Base-by-base conservation (phyloP, 2,113 vertebrate species). In the Drymodes brunneopygia region DNA sequence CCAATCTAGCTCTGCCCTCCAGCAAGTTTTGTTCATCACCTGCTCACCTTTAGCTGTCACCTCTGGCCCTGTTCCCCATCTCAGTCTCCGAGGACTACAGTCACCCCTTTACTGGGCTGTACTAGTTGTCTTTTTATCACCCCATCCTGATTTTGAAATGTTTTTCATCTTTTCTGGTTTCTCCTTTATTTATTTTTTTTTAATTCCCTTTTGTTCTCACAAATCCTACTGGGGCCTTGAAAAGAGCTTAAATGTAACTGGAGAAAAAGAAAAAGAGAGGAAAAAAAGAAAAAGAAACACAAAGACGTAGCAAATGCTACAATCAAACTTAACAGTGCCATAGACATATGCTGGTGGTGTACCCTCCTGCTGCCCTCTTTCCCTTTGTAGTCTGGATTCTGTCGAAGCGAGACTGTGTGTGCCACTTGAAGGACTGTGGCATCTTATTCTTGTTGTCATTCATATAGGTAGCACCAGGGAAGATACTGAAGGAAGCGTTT, bases 311-410 rank as follows among this genome's bases (percentile, higher is more conserved):
- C 53, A 81, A 91, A 84, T 53, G 56, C 93, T 38, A 38, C 38
- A 38, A 92, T 80, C 78, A 90, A 62, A 87, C 66, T 75, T 81
- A 81, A 61, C 50, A 51, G 79, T 66, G 78, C 29, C 67, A 36
- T 1, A 88, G 85, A 66, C 38, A 24, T 51, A 65, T 11, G 70
- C 65, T 67, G 51, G 54, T 62, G 81, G 28, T 72, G 79, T 23
- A 64, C 56, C 35, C 69, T 74, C 86, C 56, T 78, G 56, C 78
- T 95, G 92, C 73, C 73, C 74, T 60, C 73, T 25, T 80, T 92
- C 50, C 31, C 77, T 96, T 82, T 96, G 81, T 88, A 94, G 90
- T 82, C 54, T 74, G 62, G 62, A 77, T 82, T 61, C 38, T 82
- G 81, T 65, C 0, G 4, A 87, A 91, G 61, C 0, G 5, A 73